These are phyloP conservation scores for Furcifer pardalis DNA, from an alignment of 2,797 vertebrate species.

Conservation along the genomic window DNA sequence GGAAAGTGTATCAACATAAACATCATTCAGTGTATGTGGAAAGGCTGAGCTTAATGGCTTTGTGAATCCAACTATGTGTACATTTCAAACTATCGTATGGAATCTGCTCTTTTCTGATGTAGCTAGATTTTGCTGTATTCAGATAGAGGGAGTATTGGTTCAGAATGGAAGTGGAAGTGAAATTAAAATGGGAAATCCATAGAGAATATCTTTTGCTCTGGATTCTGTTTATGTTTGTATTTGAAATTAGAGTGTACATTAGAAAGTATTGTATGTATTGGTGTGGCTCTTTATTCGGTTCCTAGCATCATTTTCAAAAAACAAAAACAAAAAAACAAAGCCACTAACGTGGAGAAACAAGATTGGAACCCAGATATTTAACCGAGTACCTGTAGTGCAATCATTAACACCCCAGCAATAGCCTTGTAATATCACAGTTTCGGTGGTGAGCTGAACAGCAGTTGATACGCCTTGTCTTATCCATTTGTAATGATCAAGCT, in stretches of 20 bases:
- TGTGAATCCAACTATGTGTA: too few species aligned
- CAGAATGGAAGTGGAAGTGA: not conserved
- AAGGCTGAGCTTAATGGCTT: not conserved
- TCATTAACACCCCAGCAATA: slow-evolving; percentile 2
- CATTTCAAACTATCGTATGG: not conserved
- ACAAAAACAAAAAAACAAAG: too few species aligned
- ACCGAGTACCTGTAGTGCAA: not conserved
- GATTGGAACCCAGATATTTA: not conserved
- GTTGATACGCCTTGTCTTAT: slow-evolving; percentile 14
- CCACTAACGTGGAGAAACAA: not conserved
- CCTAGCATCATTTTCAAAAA: not conserved
- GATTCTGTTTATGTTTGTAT: not conserved
- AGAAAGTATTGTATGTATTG: not conserved
- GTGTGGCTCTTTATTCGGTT: not conserved
- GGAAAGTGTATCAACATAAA: not conserved
- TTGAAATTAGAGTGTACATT: not conserved
- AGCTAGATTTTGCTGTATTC: not conserved
- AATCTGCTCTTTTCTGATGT: not conserved
- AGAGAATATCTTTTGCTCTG: not conserved
- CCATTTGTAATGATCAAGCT: slow-evolving; percentile 21
- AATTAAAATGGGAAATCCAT: not conserved
- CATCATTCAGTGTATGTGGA: not conserved
- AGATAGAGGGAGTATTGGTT: not conserved
- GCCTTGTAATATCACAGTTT: not conserved
- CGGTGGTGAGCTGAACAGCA: slow-evolving; percentile 16